These are phyloP conservation scores for Nebria salina DNA, from an alignment of 2,888 invertebrate species.

Conservation along the genomic window DNA sequence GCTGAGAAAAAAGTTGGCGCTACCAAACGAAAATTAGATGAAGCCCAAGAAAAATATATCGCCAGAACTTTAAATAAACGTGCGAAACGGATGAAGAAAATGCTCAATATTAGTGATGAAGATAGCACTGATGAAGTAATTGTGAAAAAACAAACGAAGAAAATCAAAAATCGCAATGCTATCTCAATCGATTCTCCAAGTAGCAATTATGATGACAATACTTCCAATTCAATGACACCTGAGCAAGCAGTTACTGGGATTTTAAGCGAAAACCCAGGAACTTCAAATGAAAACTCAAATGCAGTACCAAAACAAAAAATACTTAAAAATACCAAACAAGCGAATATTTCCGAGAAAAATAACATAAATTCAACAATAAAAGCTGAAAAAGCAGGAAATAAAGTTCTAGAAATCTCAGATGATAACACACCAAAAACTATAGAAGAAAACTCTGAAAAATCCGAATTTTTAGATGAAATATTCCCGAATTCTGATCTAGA, in stretches of 20 bases:
- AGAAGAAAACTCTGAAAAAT: not conserved
- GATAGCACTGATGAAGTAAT: slow-evolving; percentile 24
- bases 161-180: not conserved
- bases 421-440: not conserved
- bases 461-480: slow-evolving; percentile 35
- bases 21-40: slow-evolving; percentile 68
- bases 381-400: not conserved
- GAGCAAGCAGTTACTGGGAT: not conserved
- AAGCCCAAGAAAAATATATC: slow-evolving; percentile 68
- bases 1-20: slow-evolving; percentile 70
- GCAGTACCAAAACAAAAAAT: slow-evolving; percentile 49
- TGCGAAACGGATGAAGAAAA: slow-evolving; percentile 67
- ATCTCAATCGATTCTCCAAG: slow-evolving; percentile 44
- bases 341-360: not conserved
- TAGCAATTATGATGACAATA: slow-evolving; percentile 34
- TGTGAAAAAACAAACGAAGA: slow-evolving; percentile 4
- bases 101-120: slow-evolving; percentile 58
- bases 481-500: slow-evolving; percentile 12
- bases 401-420: not conserved
- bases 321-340: too few relatives aligned
- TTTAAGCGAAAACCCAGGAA: slow-evolving; percentile 45
- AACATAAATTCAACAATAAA: not conserved
- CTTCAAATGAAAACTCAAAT: slow-evolving; percentile 53
- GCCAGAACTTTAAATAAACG: slow-evolving; percentile 70
- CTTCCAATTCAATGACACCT: too few relatives aligned